Percentiles rank a stretch among this genome's conserved stretches.
Conservation (phyloP, 2,888 invertebrate species). For the Cinara cedri region DNA sequence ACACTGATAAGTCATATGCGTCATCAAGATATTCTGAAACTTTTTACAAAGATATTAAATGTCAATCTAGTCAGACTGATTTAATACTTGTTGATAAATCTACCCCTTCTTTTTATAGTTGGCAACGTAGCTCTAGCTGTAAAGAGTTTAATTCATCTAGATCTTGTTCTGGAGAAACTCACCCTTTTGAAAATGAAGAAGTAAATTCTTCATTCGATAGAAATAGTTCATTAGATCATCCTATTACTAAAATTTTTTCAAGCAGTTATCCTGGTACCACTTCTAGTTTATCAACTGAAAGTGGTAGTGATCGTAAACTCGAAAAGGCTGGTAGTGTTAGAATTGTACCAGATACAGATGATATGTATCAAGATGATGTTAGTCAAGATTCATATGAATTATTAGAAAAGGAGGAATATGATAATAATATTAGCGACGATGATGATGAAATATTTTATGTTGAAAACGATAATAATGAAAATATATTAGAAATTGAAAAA, state of each 20-base stretch:
- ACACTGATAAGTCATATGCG: slow-evolving; percentile 54
- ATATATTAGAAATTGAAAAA: slow-evolving; percentile 58
- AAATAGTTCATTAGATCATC: slow-evolving; percentile 48
- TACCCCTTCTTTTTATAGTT: slow-evolving; percentile 61
- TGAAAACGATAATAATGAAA: slow-evolving; percentile 70
- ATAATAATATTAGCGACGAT: slow-evolving; percentile 74
- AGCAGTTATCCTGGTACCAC: slow-evolving; percentile 85
- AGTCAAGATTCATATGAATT: slow-evolving; percentile 89
- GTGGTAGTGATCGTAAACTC: slow-evolving; percentile 71
- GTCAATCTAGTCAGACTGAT: slow-evolving; percentile 56
- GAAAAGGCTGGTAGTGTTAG: slow-evolving; percentile 65
- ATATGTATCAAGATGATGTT: slow-evolving; percentile 78
- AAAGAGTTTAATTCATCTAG: slow-evolving; percentile 68
- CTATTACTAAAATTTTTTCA: slow-evolving; percentile 75
- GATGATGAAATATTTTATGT: slow-evolving; percentile 77
- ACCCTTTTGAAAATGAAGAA: slow-evolving; percentile 41
- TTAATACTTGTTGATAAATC: slow-evolving; percentile 50
- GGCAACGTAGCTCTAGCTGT: slow-evolving; percentile 83
- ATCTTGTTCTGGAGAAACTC: slow-evolving; percentile 62
- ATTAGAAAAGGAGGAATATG: slow-evolving; percentile 69
- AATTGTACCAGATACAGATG: slow-evolving; percentile 60
- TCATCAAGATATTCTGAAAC: slow-evolving; percentile 51
- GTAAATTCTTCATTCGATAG: slow-evolving; percentile 53
- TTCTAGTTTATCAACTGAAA: slow-evolving; percentile 71
- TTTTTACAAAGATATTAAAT: slow-evolving; percentile 52